Base-by-base conservation (phyloP, 2,113 vertebrate species). In the Elachura formosa region DNA sequence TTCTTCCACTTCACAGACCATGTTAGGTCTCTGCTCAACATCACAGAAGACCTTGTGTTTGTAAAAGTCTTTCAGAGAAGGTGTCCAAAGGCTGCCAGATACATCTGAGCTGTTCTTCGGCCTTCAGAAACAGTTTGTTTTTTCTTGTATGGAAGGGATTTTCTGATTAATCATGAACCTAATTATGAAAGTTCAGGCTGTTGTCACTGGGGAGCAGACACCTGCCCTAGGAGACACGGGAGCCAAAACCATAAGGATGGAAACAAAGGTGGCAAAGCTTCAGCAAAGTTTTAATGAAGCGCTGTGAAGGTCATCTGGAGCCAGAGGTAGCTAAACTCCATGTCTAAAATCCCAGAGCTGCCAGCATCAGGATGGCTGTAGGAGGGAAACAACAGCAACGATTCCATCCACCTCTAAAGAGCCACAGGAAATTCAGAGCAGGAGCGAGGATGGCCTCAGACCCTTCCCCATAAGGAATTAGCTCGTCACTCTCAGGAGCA, bases 131-230 rank as follows among this genome's bases (percentile, higher is more conserved):
- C 9, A 68, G 40, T 12, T 49, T 41, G 29, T 3, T 90, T 77
- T 85, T 90, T 28, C 64, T 69, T 21, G 11, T 31, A 29, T 7
- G 8, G 46, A 74, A 84, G 29, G 68, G 72, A 83, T 89, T 92
- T 84, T 92, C 72, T 86, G 84, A 90, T 82, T 92, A 84, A 87
- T 92, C 56, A 45, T 28, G 72, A 91, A 56, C 81, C 45, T 89
- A 76, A 94, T 87, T 87, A 59, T 5, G 21, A 64, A 74, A 83
- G 81, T 85, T 76, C 64, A 69, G 49, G 41, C 51, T 64, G 73
- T 25, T 82, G 61, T 51, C 89, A 28, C 10, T 7, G 11, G 73
- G 69, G 73, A 94, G 16, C 17, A 84, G 74, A 82, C 45, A 78
- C 69, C 66, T 87, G 58, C 62, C 77, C 66, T 38, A 28, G 58